A percentile compares a stretch with the other conserved stretches of the same genome.
These are phyloP conservation scores for Microtus ochrogaster DNA, from an alignment of 2,113 vertebrate genomes.

Conservation along the genomic window DNA sequence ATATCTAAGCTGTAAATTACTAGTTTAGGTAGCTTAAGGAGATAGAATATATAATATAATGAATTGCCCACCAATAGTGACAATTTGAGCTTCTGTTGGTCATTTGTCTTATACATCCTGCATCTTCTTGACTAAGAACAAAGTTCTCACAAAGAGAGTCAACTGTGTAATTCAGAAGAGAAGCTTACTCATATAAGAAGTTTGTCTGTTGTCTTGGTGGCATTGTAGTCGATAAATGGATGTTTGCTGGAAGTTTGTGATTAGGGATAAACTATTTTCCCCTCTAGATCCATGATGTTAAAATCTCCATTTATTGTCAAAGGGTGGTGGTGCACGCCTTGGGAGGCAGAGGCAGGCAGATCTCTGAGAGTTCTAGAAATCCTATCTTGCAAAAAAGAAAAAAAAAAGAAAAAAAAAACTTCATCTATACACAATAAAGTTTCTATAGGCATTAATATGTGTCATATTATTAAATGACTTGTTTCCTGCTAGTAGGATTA, in stretches of 20 bases:
- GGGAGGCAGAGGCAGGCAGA: too few relatives aligned
- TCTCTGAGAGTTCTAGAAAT: too few relatives aligned
- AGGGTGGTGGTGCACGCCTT: too few relatives aligned
- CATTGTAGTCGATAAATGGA: not conserved
- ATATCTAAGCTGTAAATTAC: not conserved
- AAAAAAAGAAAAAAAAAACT: too few relatives aligned
- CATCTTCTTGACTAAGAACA: not conserved
- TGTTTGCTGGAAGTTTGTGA: not conserved
- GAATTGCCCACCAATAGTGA: not conserved
- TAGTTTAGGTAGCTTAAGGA: not conserved
- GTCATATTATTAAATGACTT: not conserved
- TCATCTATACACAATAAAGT: not conserved
- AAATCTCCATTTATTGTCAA: not conserved
- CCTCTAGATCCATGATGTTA: not conserved
- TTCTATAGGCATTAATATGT: not conserved
- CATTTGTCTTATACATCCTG: not conserved
- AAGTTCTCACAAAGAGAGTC: not conserved
- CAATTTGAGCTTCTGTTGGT: not conserved
- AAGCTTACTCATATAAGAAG: not conserved
- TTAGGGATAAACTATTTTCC: not conserved
- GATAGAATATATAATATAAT: not conserved
- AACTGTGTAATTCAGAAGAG: not conserved
- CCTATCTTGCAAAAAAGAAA: too few relatives aligned
- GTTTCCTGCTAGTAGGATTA: not conserved
- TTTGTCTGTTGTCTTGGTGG: not conserved